phyloP scores from a whole-genome alignment of 2,113 vertebrate species.

The Ageneiosus marmoratus region DNA sequence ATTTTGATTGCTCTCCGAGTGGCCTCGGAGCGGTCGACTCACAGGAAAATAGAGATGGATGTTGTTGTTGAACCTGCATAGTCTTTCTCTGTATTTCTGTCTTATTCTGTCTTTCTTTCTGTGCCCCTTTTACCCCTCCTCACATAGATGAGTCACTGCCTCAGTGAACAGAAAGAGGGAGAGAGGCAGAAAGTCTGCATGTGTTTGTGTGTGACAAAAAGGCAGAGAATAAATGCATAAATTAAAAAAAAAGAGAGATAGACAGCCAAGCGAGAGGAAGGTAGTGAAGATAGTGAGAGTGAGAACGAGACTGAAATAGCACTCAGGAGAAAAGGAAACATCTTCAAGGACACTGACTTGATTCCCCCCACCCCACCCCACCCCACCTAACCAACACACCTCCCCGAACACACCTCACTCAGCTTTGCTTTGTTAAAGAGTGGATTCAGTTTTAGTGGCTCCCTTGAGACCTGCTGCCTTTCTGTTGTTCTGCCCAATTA shows the following conservation, averaged over 20 bases:
- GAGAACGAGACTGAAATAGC: constrained; percentile 30
- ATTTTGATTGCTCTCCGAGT: constrained; percentile 54
- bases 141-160: constrained; percentile 53
- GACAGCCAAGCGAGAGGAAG: background rate
- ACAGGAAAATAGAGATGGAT: constrained; percentile 57
- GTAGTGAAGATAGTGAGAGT: constrained; percentile 15
- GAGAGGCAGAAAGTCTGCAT: constrained; percentile 45
- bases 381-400: background rate
- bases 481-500: constrained; percentile 42
- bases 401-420: constrained; percentile 12
- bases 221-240: constrained; percentile 23
- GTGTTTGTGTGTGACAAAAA: background rate
- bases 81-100: constrained; percentile 3
- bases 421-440: constrained; percentile 53
- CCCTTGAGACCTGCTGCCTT: constrained; percentile 33
- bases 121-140: constrained; percentile 28
- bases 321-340: constrained; percentile 46
- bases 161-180: constrained; percentile 24
- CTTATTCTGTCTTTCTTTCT: background rate
- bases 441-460: constrained; percentile 39
- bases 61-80: constrained; percentile 52
- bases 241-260: constrained; percentile 3
- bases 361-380: constrained; percentile 34
- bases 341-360: constrained; percentile 56
- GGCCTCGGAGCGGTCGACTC: constrained; percentile 50